Percentiles rank a stretch among this genome's conserved stretches.
These are phyloP conservation scores for Marisa cornuarietis DNA, from an alignment of 1,140 invertebrate genomes.

Conservation along the genomic window DNA sequence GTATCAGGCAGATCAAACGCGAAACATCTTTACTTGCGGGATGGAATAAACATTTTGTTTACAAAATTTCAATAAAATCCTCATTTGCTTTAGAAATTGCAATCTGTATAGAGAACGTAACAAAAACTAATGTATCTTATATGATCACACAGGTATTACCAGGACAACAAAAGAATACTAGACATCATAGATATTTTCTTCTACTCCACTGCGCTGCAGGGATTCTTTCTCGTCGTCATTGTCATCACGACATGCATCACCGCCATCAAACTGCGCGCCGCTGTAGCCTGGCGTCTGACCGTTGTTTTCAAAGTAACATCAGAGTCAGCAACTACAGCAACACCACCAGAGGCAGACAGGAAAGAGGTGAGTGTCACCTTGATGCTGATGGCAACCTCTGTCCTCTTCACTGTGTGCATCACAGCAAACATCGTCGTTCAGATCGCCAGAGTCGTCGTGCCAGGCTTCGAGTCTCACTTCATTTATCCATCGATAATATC, in stretches of 20 bases:
- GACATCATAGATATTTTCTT: slow-evolving; percentile 10
- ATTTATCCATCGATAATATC: not conserved
- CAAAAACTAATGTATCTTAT: too few relatives aligned
- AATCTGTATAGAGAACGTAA: too few relatives aligned
- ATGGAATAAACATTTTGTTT: too few relatives aligned
- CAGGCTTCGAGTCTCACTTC: not conserved
- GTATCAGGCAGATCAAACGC: too few relatives aligned
- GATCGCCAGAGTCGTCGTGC: not conserved
- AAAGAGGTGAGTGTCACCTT: not conserved
- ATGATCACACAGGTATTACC: slow-evolving; percentile 2
- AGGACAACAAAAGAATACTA: slow-evolving; percentile 5
- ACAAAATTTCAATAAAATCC: too few relatives aligned
- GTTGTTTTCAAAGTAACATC: not conserved
- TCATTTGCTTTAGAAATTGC: too few relatives aligned
- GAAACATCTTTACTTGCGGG: too few relatives aligned
- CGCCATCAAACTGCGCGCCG: slow-evolving; percentile 5
- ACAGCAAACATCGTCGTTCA: not conserved
- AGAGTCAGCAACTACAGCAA: not conserved
- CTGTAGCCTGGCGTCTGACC: not conserved
- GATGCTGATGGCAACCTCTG: slow-evolving; percentile 11
- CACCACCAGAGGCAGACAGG: too few relatives aligned
- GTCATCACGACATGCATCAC: slow-evolving; percentile 15
- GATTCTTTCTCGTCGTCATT: slow-evolving; percentile 16
- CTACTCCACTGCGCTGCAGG: not conserved
- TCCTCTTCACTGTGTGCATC: slow-evolving; percentile 6